Evolutionary conservation across 2,888 invertebrate species (phyloP).

Genomic region (Steinernema carpocapsae): DNA sequence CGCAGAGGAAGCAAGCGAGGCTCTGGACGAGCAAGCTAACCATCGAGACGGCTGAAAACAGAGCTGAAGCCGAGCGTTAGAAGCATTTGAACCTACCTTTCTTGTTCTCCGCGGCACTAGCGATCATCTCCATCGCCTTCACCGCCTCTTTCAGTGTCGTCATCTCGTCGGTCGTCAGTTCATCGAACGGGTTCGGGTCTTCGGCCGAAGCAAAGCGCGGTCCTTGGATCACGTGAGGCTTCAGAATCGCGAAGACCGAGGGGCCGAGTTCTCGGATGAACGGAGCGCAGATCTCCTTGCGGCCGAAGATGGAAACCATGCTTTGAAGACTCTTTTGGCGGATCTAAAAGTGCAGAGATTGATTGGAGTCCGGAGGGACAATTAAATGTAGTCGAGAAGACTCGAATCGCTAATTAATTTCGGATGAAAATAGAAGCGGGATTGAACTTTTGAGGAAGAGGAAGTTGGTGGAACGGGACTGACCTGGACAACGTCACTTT

Average conservation of each 20-base stretch:
- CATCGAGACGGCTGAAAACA: slow-evolving; percentile 82
- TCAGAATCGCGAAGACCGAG: slow-evolving; percentile 75
- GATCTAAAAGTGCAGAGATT: slow-evolving; percentile 73
- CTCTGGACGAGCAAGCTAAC: slow-evolving; percentile 87
- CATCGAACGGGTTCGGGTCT: slow-evolving; percentile 22
- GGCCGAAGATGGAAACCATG: slow-evolving; percentile 79
- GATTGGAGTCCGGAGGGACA: too few species aligned
- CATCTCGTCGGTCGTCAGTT: slow-evolving; percentile 23
- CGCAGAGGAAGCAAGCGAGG: slow-evolving; percentile 83
- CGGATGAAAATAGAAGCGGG: too few species aligned
- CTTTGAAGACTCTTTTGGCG: slow-evolving; percentile 82
- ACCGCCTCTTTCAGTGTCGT: not conserved
- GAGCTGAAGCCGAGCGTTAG: not conserved
- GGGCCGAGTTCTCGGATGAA: slow-evolving; percentile 84
- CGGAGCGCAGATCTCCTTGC: slow-evolving; percentile 79
- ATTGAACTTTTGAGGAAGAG: too few species aligned
- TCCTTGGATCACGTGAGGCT: slow-evolving; percentile 43
- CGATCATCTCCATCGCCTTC: slow-evolving; percentile 18
- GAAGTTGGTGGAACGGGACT: too few species aligned
- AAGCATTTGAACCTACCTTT: not conserved
- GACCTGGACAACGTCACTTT: slow-evolving; percentile 23
- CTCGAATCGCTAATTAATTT: too few species aligned
- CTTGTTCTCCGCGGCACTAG: slow-evolving; percentile 14
- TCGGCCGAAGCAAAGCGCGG: not conserved
- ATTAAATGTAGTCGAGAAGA: too few species aligned